Evolutionary conservation across 2,113 vertebrate species (phyloP), one percentile per base, ranked within the genome.

Genomic region (Gorsachius goisagi): DNA sequence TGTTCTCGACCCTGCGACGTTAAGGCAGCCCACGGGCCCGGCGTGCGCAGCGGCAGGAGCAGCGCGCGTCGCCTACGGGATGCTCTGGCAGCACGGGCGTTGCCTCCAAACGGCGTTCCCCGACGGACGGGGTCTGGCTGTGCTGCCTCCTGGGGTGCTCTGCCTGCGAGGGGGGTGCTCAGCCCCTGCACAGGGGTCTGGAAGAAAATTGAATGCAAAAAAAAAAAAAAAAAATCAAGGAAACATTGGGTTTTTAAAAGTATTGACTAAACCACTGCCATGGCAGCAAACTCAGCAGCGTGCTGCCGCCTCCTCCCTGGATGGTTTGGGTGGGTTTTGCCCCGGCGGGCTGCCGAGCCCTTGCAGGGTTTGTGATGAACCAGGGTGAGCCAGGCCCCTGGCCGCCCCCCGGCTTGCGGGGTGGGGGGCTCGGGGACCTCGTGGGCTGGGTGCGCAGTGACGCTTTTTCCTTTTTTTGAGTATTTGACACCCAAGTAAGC

Each of bases 321-420:
- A 32, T 14, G 17, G 5, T 5, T 11, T 5, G 28, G n/a, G 18
- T 33, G 28, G 10, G 37, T 16, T n/a, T 49, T 58, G 59, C 44
- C 30, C 11, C 2, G 9, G 22, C 22, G 7, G 41, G 14, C 16
- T 8, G 39, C 2, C 0, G 2, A 2, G 19, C 39, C 32, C 52
- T 14, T 18, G 22, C 50, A 8, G 27, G 11, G 9, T 13, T 19
- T 49, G n/a, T 8, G 35, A 27, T 56, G 9, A 13, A 18, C 3
- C 22, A 4, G 3, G 49, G 24, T 30, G 68, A 47, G 66, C 32
- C 32, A 3, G n/a, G 12, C 37, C 56, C 15, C 35, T 16, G 22
- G 5, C 35, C 3, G 3, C 21, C 22, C 44, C 22, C 22, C 6
- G 9, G 24, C 18, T 50, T 30, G 67, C 33, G 20, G 47, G 33